Evolutionary conservation across 2,888 invertebrate species (phyloP).

Genomic region (Anticlea derivata): DNA sequence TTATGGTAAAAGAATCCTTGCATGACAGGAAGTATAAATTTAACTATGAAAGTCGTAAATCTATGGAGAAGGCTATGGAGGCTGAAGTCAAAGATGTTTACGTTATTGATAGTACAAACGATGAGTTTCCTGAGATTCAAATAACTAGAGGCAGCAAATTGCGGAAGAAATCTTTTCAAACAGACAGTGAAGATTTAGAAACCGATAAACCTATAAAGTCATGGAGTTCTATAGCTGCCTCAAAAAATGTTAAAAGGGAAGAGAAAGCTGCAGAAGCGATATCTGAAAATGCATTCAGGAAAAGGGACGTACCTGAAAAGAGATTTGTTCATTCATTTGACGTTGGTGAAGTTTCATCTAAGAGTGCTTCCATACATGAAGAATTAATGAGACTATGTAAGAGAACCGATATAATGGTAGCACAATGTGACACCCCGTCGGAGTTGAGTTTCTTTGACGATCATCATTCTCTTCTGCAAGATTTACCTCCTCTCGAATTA

Average conservation of each 20-base stretch:
- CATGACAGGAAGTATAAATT: constrained; percentile 66
- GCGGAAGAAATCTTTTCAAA: constrained; percentile 65
- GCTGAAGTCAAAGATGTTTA: constrained; percentile 69
- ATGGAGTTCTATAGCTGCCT: constrained; percentile 82
- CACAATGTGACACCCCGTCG: constrained; percentile 73
- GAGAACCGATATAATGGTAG: constrained; percentile 76
- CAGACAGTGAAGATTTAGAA: constrained; percentile 44
- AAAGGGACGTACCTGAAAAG: constrained; percentile 23
- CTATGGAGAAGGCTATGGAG: constrained; percentile 51
- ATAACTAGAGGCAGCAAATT: constrained; percentile 67
- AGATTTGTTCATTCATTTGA: constrained; percentile 18
- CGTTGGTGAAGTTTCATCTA: constrained; percentile 48
- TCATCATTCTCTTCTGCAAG: constrained; percentile 66
- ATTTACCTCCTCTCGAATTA: constrained; percentile 69
- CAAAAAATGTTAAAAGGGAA: constrained; percentile 54
- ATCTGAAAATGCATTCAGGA: constrained; percentile 30
- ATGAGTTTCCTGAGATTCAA: constrained; percentile 76
- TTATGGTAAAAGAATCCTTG: constrained; percentile 47
- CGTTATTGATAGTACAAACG: constrained; percentile 73
- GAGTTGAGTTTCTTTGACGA: constrained; percentile 76
- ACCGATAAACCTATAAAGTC: constrained; percentile 68
- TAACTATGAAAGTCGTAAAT: constrained; percentile 59
- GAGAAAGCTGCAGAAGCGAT: constrained; percentile 33
- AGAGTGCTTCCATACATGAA: constrained; percentile 63
- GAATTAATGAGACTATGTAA: constrained; percentile 74